Base-by-base conservation (phyloP, 2,113 vertebrate genomes). In the Psilopogon haemacephalus region DNA sequence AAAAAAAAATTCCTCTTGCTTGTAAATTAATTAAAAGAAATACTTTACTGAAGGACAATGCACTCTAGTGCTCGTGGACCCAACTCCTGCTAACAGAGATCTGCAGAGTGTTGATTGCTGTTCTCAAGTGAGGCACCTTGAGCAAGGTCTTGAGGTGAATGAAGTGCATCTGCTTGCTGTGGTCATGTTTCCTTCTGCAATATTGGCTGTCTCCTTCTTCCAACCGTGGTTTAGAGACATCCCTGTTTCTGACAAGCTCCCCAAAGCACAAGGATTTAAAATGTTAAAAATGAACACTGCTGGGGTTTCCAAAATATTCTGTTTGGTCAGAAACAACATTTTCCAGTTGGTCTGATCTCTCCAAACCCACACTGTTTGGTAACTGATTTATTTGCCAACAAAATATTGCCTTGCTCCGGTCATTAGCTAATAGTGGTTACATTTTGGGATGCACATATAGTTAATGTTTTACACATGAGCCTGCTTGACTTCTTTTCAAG, bases 401-500 rank as follows among this genome's bases (percentile, higher is more conserved):
- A 86, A 91, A 46, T 5, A 17, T 55, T 56, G 40, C 59, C 68
- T 73, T 63, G 26, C 26, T 85, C 5, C 0, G 9, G 37, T 83
- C 63, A 37, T 79, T 91, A 73, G 46, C 42, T 85, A 85, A 59
- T 15, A 3, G 2, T 63, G 55, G 67, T 77, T 86, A 42, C 35
- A 85, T 89, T 52, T 50, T 48, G 46, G 50, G 46, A 42, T 70
- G 26, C 40, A 24, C 37, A 30, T 15, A 24, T 12, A 27, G 30
- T 50, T 92, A 84, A 77, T 86, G 21, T 26, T 90, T 88, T 62
- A 38, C 58, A 81, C n/a, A 78, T 46, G 33, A 94, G 78, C 32
- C 20, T 76, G 28, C 50, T 82, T 89, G 87, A 48, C 65, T 91
- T 15, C 79, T 91, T 93, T 91, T 87, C 75, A 68, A 91, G 64